These are phyloP conservation scores for Acanthopagrus latus DNA, from an alignment of 2,797 vertebrate genomes.

Conservation along the genomic window DNA sequence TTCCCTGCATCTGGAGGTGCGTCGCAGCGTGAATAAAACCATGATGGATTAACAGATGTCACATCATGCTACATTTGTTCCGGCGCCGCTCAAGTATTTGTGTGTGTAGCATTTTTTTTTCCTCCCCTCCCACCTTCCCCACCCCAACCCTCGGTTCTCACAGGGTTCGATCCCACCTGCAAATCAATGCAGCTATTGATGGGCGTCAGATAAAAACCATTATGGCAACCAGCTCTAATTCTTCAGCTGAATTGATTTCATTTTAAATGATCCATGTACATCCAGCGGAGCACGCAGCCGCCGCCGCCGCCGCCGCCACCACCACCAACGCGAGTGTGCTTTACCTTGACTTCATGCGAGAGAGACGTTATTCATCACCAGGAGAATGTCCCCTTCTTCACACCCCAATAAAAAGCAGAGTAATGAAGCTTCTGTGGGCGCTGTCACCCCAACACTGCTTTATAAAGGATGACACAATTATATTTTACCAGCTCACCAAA, in stretches of 20 bases:
- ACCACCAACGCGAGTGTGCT: slow-evolving; percentile 74
- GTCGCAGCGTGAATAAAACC: slow-evolving; percentile 23
- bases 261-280: slow-evolving; percentile 84
- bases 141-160: slow-evolving; percentile 35
- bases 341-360: slow-evolving; percentile 84
- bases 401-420: slow-evolving; percentile 86
- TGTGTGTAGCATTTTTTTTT: slow-evolving; percentile 42
- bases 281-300: slow-evolving; percentile 64
- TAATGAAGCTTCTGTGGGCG: slow-evolving; percentile 85
- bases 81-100: slow-evolving; percentile 51
- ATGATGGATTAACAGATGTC: slow-evolving; percentile 50
- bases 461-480: slow-evolving; percentile 90
- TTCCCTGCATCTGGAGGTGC: slow-evolving; percentile 1
- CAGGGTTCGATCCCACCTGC: slow-evolving; percentile 62
- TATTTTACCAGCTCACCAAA: slow-evolving; percentile 88
- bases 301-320: slow-evolving; percentile 14
- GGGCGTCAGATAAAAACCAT: slow-evolving; percentile 81
- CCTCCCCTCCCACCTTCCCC: no score
- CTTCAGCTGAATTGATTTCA: slow-evolving; percentile 84
- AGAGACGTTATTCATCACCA: slow-evolving; percentile 86
- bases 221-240: slow-evolving; percentile 81
- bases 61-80: slow-evolving; percentile 36
- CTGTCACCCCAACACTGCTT: slow-evolving; percentile 87
- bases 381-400: slow-evolving; percentile 80
- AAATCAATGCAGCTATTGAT: slow-evolving; percentile 82